Base-by-base conservation (phyloP, 2,888 invertebrate genomes). In the Crepidodera aurea region DNA sequence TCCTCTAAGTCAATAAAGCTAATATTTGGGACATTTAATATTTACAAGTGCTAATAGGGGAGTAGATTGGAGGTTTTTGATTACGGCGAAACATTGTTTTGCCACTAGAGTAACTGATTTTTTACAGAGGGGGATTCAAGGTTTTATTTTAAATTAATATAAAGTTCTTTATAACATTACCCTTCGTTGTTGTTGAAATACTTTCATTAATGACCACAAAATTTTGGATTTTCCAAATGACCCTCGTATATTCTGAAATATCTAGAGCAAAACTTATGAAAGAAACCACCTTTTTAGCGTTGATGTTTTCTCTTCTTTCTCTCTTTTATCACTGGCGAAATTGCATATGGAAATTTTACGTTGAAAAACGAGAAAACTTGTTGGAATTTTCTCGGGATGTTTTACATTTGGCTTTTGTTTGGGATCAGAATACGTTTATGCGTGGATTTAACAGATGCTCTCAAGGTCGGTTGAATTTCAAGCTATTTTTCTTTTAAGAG, bases 1-100 rank as follows among this genome's bases (percentile, higher is more conserved):
- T 65, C 64, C 18, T 53, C 8, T 56, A 54, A 61, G 60, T 61
- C 64, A 58, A 64, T 65, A 62, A 65, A 54, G 61, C 57, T 51
- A 65, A 62, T 55, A 48, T 27, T 27, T n/a, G 13, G 13, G 46
- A 15, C 48, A 15, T 19, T 16, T 1, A 2, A 32, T 22, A 22
- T 22, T 22, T 22, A 4, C 22, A 22, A 22, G 22, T 22, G 6
- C 22, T 22, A 22, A 22, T 22, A n/a, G n/a, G n/a, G n/a, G n/a
- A n/a, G n/a, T n/a, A n/a, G n/a, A n/a, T n/a, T n/a, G n/a, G n/a
- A n/a, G n/a, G n/a, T n/a, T n/a, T n/a, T n/a, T n/a, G n/a, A n/a
- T n/a, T n/a, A n/a, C n/a, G n/a, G n/a, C n/a, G n/a, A n/a, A n/a
- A n/a, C n/a, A n/a, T n/a, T n/a, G n/a, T n/a, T n/a, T n/a, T n/a